Conservation (phyloP, 1,140 invertebrate genomes). For the Druon quercuslanigerum region DNA sequence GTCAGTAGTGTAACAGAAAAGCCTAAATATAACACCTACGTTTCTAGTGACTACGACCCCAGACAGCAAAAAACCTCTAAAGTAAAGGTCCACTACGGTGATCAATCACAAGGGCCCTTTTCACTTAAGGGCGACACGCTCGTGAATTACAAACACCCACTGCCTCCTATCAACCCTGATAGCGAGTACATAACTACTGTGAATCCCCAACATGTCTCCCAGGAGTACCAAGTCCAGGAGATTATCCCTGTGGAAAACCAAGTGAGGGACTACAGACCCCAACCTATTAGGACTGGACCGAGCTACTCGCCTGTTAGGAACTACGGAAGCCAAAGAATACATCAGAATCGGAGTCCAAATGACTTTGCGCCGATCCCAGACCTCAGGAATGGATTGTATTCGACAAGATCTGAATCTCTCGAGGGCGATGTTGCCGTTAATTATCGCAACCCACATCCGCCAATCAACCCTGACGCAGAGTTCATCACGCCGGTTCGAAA, state of each 20-base stretch:
- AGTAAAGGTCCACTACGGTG: constrained; percentile 68
- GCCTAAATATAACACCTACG: constrained; percentile 62
- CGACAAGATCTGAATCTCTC: constrained; percentile 64
- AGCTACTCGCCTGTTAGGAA: constrained; percentile 35
- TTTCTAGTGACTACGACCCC: constrained; percentile 59
- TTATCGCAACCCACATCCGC: constrained; percentile 73
- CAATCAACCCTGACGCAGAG: constrained; percentile 77
- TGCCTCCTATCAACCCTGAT: constrained; percentile 80
- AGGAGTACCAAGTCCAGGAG: constrained; percentile 40
- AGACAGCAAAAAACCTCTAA: constrained; percentile 67
- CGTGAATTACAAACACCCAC: constrained; percentile 77
- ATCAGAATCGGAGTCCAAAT: constrained; percentile 39
- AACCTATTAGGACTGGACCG: not conserved
- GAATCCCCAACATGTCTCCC: constrained; percentile 44
- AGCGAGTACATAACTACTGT: constrained; percentile 79
- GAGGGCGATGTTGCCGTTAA: constrained; percentile 75
- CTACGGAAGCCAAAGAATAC: constrained; percentile 50
- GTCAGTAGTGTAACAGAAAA: constrained; percentile 71
- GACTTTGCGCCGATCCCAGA: constrained; percentile 50
- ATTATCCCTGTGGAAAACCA: constrained; percentile 53
- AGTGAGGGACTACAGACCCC: constrained; percentile 44
- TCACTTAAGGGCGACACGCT: constrained; percentile 78
- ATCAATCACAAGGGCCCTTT: constrained; percentile 68
- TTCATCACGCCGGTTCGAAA: constrained; percentile 65
- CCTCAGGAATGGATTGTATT: constrained; percentile 40